Evolutionary conservation across 2,113 vertebrate species (phyloP).

Genomic region (Mesoclemmys tuberculata): DNA sequence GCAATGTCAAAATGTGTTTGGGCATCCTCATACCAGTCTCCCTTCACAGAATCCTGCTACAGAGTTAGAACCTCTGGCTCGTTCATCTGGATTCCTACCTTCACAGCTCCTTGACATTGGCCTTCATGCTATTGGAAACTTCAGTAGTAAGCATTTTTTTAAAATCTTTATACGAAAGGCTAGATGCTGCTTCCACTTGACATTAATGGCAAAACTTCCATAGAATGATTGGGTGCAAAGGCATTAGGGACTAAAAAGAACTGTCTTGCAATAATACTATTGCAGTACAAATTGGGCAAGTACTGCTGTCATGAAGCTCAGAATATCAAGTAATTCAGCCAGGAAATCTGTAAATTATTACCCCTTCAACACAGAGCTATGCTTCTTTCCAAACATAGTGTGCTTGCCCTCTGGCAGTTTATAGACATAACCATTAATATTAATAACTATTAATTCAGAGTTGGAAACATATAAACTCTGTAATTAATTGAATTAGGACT

Average conservation of each 20-base stretch:
- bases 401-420: not conserved
- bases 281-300: not conserved
- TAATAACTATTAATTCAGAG: not conserved
- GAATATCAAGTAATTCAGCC: not conserved
- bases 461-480: not conserved
- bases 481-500: not conserved
- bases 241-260: not conserved
- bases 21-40: slow-evolving; percentile 62
- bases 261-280: rapidly evolving
- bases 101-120: slow-evolving; percentile 90
- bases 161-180: not conserved
- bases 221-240: not conserved
- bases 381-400: not conserved
- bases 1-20: slow-evolving; percentile 80
- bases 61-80: slow-evolving; percentile 62
- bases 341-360: not conserved
- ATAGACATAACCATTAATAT: not conserved
- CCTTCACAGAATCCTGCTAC: not conserved
- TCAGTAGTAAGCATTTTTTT: slow-evolving; percentile 48
- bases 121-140: slow-evolving; percentile 77
- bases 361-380: not conserved
- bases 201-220: not conserved
- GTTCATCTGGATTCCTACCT: slow-evolving; percentile 81
- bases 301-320: not conserved
- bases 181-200: not conserved